Evolutionary conservation across 2,113 vertebrate genomes (phyloP).

Genomic region (Tragelaphus imberbis): DNA sequence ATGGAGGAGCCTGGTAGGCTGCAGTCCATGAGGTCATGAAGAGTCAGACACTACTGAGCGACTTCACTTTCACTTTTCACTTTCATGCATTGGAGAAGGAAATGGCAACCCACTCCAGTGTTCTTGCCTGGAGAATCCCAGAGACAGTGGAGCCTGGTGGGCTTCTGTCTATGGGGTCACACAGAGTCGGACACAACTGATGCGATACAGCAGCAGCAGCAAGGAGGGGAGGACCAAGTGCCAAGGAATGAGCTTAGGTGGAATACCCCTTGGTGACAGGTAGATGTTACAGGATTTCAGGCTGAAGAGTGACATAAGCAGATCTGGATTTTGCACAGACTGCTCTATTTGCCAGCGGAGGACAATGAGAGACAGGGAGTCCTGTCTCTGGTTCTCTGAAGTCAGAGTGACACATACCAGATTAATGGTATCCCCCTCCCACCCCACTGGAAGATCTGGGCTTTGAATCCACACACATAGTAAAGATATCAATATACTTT

Average conservation of each 20-base stretch:
- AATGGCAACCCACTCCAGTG: too few species aligned
- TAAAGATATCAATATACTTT: background rate
- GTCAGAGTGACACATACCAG: background rate
- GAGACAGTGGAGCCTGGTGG: too few species aligned
- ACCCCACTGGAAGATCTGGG: background rate
- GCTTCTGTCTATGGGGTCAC: too few species aligned
- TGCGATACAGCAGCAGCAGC: too few species aligned
- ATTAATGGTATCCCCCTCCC: background rate
- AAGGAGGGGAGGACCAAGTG: accelerated
- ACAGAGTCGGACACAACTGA: too few species aligned
- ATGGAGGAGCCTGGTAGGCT: too few species aligned
- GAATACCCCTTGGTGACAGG: background rate
- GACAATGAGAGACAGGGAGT: background rate
- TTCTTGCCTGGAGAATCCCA: too few species aligned
- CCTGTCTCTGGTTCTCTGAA: background rate
- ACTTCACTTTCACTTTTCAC: too few species aligned
- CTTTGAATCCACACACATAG: background rate
- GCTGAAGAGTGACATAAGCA: background rate
- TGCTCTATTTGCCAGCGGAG: accelerated
- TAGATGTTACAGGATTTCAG: background rate
- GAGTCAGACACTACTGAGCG: too few species aligned
- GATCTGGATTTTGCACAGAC: background rate
- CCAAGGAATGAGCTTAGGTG: accelerated
- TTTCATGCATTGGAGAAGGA: too few species aligned
- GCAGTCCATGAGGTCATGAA: accelerated